A percentile compares a stretch with the other conserved stretches of the same genome.
These are phyloP conservation scores for Bruchidius siliquastri DNA, from an alignment of 2,888 invertebrate genomes.

Conservation along the genomic window DNA sequence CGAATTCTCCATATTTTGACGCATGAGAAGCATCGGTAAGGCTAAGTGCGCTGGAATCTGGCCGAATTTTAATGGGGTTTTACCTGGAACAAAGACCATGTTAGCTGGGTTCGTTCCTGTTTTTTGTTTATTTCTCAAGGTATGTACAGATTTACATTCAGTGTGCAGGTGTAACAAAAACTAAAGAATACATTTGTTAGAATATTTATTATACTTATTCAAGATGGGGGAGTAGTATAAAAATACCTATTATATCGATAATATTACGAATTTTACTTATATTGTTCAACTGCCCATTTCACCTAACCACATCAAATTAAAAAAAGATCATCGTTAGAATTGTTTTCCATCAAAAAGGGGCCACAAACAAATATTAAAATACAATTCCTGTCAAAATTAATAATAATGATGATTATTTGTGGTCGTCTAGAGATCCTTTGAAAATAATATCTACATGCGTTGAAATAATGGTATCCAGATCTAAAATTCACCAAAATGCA, in stretches of 20 bases:
- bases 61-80: constrained; percentile 6
- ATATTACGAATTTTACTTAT: neutral
- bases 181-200: too few species aligned
- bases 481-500: too few species aligned
- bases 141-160: neutral
- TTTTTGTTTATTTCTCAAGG: neutral
- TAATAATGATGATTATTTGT: too few species aligned
- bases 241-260: neutral
- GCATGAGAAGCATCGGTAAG: constrained; percentile 54
- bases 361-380: too few species aligned
- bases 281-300: neutral
- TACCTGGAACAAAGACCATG: constrained; percentile 14
- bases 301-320: neutral
- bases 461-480: too few species aligned
- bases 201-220: neutral
- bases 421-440: too few species aligned
- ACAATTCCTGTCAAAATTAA: too few species aligned
- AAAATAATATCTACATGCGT: too few species aligned
- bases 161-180: neutral
- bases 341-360: too few species aligned
- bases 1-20: constrained; percentile 34
- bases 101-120: neutral
- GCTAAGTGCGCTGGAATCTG: constrained; percentile 60
- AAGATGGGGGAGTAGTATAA: too few species aligned
- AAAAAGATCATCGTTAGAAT: neutral